Evolutionary conservation across 2,113 vertebrate species (phyloP).

Genomic region (Cyanoderma ruficeps): DNA sequence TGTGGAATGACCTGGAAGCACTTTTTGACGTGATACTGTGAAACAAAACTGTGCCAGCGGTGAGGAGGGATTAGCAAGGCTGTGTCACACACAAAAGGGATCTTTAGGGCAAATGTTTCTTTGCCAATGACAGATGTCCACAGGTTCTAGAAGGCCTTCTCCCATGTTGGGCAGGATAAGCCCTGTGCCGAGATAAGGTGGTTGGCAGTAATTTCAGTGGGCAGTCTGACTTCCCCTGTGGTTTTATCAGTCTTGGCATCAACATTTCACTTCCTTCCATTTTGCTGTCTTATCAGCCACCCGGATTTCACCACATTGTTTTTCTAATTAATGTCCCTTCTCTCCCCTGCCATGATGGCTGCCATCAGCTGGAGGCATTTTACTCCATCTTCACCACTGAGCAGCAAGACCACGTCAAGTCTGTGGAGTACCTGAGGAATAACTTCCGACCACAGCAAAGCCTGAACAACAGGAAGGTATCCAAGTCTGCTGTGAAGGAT

Average conservation of each 20-base stretch:
- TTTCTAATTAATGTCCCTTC: conserved; percentile 62
- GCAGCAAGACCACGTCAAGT: conserved; percentile 97
- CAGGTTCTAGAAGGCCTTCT: background rate
- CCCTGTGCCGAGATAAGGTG: background rate
- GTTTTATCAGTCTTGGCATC: conserved; percentile 48
- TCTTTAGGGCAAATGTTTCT: background rate
- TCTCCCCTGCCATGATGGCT: conserved; percentile 8
- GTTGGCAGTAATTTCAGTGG: conserved; percentile 39
- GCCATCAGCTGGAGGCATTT: conserved; percentile 89
- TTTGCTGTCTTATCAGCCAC: conserved; percentile 36
- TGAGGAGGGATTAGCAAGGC: background rate
- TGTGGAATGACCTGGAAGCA: background rate
- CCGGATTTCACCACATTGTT: conserved; percentile 32
- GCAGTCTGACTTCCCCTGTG: conserved; percentile 30
- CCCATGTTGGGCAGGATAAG: conserved; percentile 34
- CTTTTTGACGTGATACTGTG: fast-evolving
- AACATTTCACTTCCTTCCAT: conserved; percentile 12
- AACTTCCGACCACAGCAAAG: conserved; percentile 92
- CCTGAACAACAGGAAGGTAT: conserved; percentile 86
- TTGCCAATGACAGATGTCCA: background rate
- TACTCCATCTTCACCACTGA: conserved; percentile 99
- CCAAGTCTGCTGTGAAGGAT: conserved; percentile 90
- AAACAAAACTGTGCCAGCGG: background rate
- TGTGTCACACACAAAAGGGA: background rate
- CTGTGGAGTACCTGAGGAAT: conserved; percentile 94